phyloP scores from a whole-genome alignment of 2,113 vertebrate genomes.

The Siniperca chuatsi region DNA sequence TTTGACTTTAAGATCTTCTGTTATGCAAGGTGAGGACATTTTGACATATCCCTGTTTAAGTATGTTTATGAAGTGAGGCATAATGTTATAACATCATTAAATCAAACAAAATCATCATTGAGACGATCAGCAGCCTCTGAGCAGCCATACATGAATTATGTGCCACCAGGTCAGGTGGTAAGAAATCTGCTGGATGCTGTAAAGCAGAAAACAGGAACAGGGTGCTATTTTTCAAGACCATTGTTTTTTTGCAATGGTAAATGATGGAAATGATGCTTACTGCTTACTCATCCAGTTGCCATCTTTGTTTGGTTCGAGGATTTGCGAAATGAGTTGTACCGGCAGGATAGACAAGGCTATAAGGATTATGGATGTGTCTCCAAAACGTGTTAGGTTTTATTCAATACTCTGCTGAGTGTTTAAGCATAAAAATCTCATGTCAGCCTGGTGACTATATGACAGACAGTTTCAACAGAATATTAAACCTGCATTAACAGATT shows the following conservation, averaged over 20 bases:
- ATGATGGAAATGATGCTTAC: not conserved
- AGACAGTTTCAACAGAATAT: not conserved
- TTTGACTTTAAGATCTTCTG: slow-evolving; percentile 19
- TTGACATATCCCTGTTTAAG: not conserved
- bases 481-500: not conserved
- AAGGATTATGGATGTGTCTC: not conserved
- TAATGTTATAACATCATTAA: too few species aligned
- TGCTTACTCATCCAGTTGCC: not conserved
- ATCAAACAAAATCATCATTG: not conserved
- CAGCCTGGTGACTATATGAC: not conserved
- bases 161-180: too few species aligned
- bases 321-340: not conserved
- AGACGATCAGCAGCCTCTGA: not conserved
- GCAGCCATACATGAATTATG: not conserved
- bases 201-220: too few species aligned
- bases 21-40: not conserved
- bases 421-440: not conserved
- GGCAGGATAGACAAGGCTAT: too few species aligned
- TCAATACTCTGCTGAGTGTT: not conserved
- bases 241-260: not conserved
- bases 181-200: too few species aligned
- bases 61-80: too few species aligned
- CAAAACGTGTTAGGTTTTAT: not conserved
- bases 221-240: too few species aligned
- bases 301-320: not conserved